These are phyloP conservation scores for Tachysurus fulvidraco DNA, from an alignment of 2,113 vertebrate species.

Conservation along the genomic window DNA sequence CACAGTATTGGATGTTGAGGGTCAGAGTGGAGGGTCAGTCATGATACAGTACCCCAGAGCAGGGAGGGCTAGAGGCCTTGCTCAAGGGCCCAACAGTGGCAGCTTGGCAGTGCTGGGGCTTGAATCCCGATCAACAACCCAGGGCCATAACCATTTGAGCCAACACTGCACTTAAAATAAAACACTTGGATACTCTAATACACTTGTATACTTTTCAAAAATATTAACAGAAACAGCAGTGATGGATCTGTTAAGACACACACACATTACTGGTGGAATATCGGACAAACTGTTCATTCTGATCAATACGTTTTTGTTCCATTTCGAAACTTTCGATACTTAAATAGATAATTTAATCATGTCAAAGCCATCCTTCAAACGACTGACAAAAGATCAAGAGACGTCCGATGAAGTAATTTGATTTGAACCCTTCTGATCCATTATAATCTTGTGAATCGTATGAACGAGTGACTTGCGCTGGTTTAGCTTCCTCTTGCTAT, in stretches of 20 bases:
- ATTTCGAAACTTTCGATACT: slow-evolving; percentile 34
- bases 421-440: slow-evolving; percentile 31
- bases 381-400: slow-evolving; percentile 38
- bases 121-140: too few relatives aligned
- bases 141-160: too few relatives aligned
- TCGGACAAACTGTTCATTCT: slow-evolving; percentile 44
- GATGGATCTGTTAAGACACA: slow-evolving; percentile 44
- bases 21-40: too few relatives aligned
- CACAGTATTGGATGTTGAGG: too few relatives aligned
- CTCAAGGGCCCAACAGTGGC: too few relatives aligned
- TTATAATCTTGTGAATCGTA: slow-evolving; percentile 37
- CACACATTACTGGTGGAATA: slow-evolving; percentile 36
- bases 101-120: too few relatives aligned
- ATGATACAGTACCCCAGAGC: too few relatives aligned
- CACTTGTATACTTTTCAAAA: slow-evolving; percentile 24
- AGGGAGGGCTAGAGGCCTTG: too few relatives aligned
- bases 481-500: slow-evolving; percentile 27
- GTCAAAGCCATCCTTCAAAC: slow-evolving; percentile 27
- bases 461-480: not conserved
- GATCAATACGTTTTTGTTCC: slow-evolving; percentile 46
- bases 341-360: slow-evolving; percentile 42
- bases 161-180: too few relatives aligned
- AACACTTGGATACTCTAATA: not conserved
- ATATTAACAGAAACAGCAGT: slow-evolving; percentile 29
- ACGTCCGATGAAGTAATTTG: slow-evolving; percentile 25